phyloP scores from a whole-genome alignment of 1,140 invertebrate species.

The Atta colombica region DNA sequence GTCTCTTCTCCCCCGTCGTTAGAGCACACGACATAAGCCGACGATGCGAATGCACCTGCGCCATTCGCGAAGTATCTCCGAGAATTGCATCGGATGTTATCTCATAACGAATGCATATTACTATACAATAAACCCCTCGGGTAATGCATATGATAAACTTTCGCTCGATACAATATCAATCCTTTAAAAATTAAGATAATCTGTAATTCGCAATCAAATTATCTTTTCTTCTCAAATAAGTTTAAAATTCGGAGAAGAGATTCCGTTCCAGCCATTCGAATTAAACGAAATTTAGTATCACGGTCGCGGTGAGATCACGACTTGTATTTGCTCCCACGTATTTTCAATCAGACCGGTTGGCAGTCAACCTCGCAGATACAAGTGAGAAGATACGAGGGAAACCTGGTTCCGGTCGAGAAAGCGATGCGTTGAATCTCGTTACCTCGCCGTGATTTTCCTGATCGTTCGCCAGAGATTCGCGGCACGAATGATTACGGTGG shows the following conservation, averaged over 20 bases:
- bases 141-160: not conserved
- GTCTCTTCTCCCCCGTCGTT: not conserved
- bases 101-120: not conserved
- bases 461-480: constrained; percentile 60
- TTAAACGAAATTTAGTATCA: constrained; percentile 15
- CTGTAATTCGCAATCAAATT: not conserved
- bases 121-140: not conserved
- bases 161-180: not conserved
- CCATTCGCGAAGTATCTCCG: not conserved
- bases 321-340: constrained; percentile 20
- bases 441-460: constrained; percentile 62
- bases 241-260: not conserved
- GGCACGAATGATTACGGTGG: constrained; percentile 60
- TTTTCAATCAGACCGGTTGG: constrained; percentile 59
- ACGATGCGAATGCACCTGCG: constrained; percentile 37
- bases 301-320: constrained; percentile 25
- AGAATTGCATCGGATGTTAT: constrained; percentile 13
- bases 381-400: constrained; percentile 46
- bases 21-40: constrained; percentile 23
- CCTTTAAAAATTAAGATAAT: not conserved
- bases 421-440: constrained; percentile 61
- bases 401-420: constrained; percentile 43
- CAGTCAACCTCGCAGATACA: constrained; percentile 22
- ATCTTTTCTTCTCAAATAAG: not conserved
- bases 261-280: not conserved